Base-by-base conservation (phyloP, 2,797 vertebrate species). In the Nasua narica region DNA sequence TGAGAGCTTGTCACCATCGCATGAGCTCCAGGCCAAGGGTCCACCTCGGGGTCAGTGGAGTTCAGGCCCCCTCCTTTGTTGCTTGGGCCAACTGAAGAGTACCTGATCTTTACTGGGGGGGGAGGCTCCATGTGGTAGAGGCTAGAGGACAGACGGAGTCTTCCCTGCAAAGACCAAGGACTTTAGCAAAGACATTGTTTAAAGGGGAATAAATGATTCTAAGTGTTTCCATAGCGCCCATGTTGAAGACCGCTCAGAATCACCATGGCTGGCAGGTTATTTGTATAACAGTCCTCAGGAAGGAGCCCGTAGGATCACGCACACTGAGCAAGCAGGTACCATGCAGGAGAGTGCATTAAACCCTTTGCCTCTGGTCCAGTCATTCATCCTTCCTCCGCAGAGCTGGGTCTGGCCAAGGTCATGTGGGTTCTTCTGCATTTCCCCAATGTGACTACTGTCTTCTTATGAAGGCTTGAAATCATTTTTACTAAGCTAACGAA, bases 401-500 rank as follows among this genome's bases (percentile, higher is more conserved):
- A 69, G 13, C 50, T 70, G 32, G 9, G 40, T 62, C 78, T 69
- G 46, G 21, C 15, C 25, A 10, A 62, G 18, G 43, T 79, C 89
- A 76, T 25, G 5, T 4, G 23, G 43, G 40, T 16, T 58, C 52
- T 23, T 69, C 43, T 76, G 91, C 72, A 35, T n/a, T 70, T 77
- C 9, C 35, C 40, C 19, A 3, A 50, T 5, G 25, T 2, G 16
- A 48, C 37, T 13, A 5, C 23, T 48, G 0, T 46, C 18, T 48
- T 95, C 46, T n/a, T 48, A 54, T n/a, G 40, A 94, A 91, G 78
- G 48, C 21, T 78, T 74, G 48, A 56, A 58, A 60, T 86, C 46
- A 29, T 23, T 88, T 82, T 76, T 82, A 54, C 67, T 69, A 40
- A 8, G 14, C 58, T 69, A 70, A 91, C 2, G 21, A 70, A 89